Percentiles rank a stretch among this genome's conserved stretches.
Evolutionary conservation across 1,140 invertebrate genomes (phyloP).

Genomic region (Oncopodura yosiiana): DNA sequence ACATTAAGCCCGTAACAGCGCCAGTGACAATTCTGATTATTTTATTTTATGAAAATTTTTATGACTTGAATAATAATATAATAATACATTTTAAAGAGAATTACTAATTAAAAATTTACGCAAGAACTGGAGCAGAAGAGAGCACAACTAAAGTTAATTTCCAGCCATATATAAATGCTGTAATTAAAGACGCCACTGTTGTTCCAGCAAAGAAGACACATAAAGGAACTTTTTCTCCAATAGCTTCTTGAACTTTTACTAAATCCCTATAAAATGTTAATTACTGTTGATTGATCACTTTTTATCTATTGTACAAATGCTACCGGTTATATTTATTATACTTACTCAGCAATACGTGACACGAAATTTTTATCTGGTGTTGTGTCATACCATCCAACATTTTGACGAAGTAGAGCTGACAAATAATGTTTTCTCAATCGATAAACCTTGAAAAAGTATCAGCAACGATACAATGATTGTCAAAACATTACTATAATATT

Average conservation of each 20-base stretch:
- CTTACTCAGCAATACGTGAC: constrained; percentile 48
- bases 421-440: constrained; percentile 45
- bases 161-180: not conserved
- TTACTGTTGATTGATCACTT: not conserved
- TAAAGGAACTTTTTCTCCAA: constrained; percentile 5
- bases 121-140: not conserved
- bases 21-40: not conserved
- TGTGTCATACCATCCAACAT: constrained; percentile 53
- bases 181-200: not conserved
- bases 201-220: not conserved
- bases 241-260: constrained; percentile 6
- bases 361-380: constrained; percentile 49
- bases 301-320: not conserved
- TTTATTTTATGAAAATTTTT: too few relatives aligned
- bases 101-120: too few relatives aligned
- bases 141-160: not conserved
- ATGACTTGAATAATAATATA: too few relatives aligned
- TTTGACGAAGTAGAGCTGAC: constrained; percentile 46
- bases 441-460: too few relatives aligned
- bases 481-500: too few relatives aligned
- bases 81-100: too few relatives aligned
- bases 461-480: too few relatives aligned
- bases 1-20: not conserved
- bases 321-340: too few relatives aligned
- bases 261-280: not conserved